Base-by-base conservation (phyloP, 2,888 invertebrate species). In the Tridacna crocea region DNA sequence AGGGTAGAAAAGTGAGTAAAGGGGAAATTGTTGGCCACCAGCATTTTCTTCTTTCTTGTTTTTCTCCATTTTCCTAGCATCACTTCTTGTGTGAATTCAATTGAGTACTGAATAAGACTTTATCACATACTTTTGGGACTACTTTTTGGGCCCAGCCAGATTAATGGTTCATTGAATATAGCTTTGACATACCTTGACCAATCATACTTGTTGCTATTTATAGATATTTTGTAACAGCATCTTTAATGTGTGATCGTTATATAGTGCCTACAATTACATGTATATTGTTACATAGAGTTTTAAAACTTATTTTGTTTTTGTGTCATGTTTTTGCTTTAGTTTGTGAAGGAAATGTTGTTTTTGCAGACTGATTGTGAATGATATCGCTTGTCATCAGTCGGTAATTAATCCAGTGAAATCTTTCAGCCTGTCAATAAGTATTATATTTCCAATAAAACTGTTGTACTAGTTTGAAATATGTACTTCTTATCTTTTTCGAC, bases 371-470 rank as follows among this genome's bases (percentile, higher is more conserved):
- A 55, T 19, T 10, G 55, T 19, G 55, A 19, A 55, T 19, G 10
- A 19, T 6, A 19, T 55, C 19, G 15, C 19, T 55, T 55, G 19
- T 55, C 17, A n/a, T 46, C 19, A 19, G 12, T 66, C 47, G 46
- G 46, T 66, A 19, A 12, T n/a, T 27, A 66, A 46, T 36, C 66
- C 13, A 66, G 26, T 66, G 19, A 66, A 66, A 66, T 65, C 36
- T 46, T 70, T 70, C 70, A 47, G 51, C 51, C 70, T 51, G 70
- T 70, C 70, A 70, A 26, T 48, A 24, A 70, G 51, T 70, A 70
- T 70, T 70, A 70, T 70, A 70, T 70, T 70, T 70, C 70, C 70
- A 70, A 70, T 70, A 70, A 70, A 70, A 70, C 24, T 51, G 70
- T 70, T 70, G 70, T 70, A 70, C 24, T 70, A 70, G 66, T 66